Percentiles rank a stretch among this genome's conserved stretches.
These are phyloP conservation scores for Dermochelys coriacea DNA, from an alignment of 2,797 vertebrate species.

Conservation along the genomic window DNA sequence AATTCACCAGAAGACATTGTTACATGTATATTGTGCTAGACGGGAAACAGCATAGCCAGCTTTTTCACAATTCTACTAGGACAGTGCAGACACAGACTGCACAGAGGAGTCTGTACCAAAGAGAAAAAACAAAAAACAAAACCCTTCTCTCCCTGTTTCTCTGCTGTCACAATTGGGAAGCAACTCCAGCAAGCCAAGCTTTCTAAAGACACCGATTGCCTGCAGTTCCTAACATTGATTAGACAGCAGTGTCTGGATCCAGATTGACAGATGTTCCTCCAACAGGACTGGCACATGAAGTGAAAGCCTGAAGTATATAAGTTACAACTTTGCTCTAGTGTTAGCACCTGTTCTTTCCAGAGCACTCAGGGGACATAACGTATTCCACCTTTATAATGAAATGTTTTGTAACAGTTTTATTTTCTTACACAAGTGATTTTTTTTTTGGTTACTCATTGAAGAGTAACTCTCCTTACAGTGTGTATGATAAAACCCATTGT, in stretches of 20 bases:
- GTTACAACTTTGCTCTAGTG: no score
- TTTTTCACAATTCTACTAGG: not conserved
- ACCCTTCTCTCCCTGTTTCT: not conserved
- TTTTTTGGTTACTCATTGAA: not conserved
- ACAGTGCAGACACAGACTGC: not conserved
- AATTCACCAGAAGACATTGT: not conserved
- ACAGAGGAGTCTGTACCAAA: not conserved
- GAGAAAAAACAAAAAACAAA: not conserved
- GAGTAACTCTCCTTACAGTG: no score
- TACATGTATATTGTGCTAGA: not conserved
- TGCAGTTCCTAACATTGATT: constrained; percentile 29
- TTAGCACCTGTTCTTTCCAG: constrained; percentile 69
- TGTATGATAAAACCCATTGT: no score
- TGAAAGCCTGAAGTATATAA: constrained; percentile 71
- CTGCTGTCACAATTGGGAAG: constrained; percentile 59
- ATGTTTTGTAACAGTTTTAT: not conserved
- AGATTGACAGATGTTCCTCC: constrained; percentile 67
- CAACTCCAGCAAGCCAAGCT: constrained; percentile 1
- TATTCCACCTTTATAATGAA: constrained; percentile 42
- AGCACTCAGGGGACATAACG: constrained; percentile 38
- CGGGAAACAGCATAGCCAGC: not conserved
- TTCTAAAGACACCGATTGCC: constrained; percentile 40
- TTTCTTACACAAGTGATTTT: not conserved
- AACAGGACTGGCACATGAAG: constrained; percentile 67
- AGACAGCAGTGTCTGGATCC: constrained; percentile 52